These are phyloP conservation scores for Cheilosia soror DNA, from an alignment of 2,888 invertebrate species.

Conservation along the genomic window DNA sequence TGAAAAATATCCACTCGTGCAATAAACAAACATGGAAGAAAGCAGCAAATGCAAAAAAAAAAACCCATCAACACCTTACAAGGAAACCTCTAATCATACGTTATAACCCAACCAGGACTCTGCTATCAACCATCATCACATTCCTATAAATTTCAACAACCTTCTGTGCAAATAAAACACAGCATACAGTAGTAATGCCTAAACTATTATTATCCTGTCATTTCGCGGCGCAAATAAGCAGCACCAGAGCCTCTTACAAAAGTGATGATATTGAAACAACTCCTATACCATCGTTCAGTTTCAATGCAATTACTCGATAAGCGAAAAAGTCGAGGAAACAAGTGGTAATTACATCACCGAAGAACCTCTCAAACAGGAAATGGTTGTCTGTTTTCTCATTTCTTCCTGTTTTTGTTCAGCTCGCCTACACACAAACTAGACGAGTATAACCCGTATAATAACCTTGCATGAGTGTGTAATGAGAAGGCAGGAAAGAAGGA, in stretches of 20 bases:
- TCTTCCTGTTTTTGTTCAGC: background rate
- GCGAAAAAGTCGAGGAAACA: conserved; percentile 67
- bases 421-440: background rate
- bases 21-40: conserved; percentile 56
- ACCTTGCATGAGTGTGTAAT: conserved; percentile 58
- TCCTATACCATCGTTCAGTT: conserved; percentile 22
- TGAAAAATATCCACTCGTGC: conserved; percentile 69
- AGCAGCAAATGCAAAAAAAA: background rate
- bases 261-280: conserved; percentile 62
- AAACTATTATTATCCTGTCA: conserved; percentile 75
- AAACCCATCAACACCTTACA: conserved; percentile 62
- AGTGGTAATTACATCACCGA: conserved; percentile 74
- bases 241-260: conserved; percentile 47
- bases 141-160: conserved; percentile 53
- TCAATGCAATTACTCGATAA: conserved; percentile 74
- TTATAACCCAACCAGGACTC: conserved; percentile 18
- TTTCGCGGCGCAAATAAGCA: conserved; percentile 64
- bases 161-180: conserved; percentile 36
- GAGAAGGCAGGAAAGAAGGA: conserved; percentile 41
- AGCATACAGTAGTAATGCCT: conserved; percentile 53
- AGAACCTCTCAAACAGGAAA: conserved; percentile 71
- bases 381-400: conserved; percentile 61
- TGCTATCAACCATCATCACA: conserved; percentile 26
- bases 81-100: conserved; percentile 63
- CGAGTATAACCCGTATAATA: conserved; percentile 16